These are phyloP conservation scores for Dugesia japonica DNA, from an alignment of 2,888 invertebrate species.

Conservation along the genomic window DNA sequence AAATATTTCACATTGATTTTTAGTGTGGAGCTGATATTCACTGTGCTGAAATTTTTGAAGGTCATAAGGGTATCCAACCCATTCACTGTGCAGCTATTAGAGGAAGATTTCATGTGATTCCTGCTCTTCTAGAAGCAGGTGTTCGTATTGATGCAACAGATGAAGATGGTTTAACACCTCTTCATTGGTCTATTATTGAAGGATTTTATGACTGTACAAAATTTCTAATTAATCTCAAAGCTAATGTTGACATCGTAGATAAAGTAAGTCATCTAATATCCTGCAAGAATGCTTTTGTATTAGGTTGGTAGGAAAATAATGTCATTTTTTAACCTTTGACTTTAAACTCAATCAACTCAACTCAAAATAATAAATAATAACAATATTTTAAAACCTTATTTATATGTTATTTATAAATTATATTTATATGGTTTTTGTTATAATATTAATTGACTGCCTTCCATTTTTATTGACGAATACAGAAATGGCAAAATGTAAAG, in stretches of 20 bases:
- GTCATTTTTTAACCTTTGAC: too few species aligned
- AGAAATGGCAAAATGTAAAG: too few species aligned
- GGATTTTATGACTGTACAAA: constrained; percentile 24
- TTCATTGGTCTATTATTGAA: constrained; percentile 33
- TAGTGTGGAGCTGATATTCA: constrained; percentile 27
- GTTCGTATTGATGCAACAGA: constrained; percentile 28
- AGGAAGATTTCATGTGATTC: constrained; percentile 24
- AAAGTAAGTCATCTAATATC: too few species aligned
- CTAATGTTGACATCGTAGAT: neutral
- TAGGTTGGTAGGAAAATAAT: too few species aligned
- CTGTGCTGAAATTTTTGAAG: constrained; percentile 25
- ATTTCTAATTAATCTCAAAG: neutral
- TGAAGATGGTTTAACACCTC: constrained; percentile 27
- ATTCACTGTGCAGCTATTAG: constrained; percentile 30
- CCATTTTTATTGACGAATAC: too few species aligned
- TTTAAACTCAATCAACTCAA: too few species aligned
- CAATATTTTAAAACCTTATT: too few species aligned
- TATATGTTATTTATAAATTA: too few species aligned
- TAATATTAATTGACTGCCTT: too few species aligned
- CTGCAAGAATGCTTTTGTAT: too few species aligned
- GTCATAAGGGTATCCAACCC: constrained; percentile 22
- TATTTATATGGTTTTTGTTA: too few species aligned
- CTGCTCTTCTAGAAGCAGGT: constrained; percentile 22
- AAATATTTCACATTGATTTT: neutral
- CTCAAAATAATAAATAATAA: too few species aligned